Percentiles rank a stretch among this genome's conserved stretches.
Evolutionary conservation across 2,888 invertebrate species (phyloP).

Genomic region (Arenicola marina): DNA sequence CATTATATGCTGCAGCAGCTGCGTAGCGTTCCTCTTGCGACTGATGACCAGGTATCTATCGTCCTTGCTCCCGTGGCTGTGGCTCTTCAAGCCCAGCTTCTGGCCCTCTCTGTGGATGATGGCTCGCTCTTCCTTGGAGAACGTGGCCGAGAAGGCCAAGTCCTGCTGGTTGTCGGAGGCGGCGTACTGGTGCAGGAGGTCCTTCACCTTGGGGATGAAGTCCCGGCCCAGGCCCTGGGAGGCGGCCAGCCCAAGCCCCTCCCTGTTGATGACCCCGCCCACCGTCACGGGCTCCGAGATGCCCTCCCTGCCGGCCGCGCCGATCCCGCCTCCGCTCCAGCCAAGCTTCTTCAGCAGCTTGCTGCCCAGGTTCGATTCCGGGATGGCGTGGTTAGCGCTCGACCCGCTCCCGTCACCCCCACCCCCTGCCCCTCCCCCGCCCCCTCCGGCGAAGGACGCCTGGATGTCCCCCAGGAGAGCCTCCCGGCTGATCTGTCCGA

Average conservation of each 20-base stretch:
- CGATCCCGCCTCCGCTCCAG: conserved; percentile 75
- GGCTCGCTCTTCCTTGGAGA: conserved; percentile 62
- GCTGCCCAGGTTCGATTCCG: conserved; percentile 65
- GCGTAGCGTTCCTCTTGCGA: conserved; percentile 61
- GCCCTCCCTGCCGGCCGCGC: conserved; percentile 68
- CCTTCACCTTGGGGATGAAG: conserved; percentile 45
- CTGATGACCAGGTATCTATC: conserved; percentile 65
- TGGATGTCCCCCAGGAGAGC: conserved; percentile 42
- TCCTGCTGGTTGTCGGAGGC: conserved; percentile 53
- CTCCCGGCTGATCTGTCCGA: conserved; percentile 11
- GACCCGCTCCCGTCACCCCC: no score
- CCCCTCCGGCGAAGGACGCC: conserved; percentile 30
- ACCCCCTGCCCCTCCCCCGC: no score
- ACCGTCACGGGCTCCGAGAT: conserved; percentile 68
- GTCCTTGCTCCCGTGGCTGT: conserved; percentile 64
- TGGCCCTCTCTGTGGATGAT: conserved; percentile 58
- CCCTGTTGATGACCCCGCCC: conserved; percentile 43
- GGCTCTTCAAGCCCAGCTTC: conserved; percentile 64
- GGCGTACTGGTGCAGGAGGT: conserved; percentile 53
- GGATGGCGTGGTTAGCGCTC: conserved; percentile 32
- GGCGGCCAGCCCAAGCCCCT: conserved; percentile 51
- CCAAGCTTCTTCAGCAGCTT: conserved; percentile 74
- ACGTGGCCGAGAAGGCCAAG: conserved; percentile 61
- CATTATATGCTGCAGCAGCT: conserved; percentile 63
- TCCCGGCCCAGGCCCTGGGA: conserved; percentile 39